These are phyloP conservation scores for Onychostoma macrolepis DNA, from an alignment of 2,113 vertebrate species.

Conservation along the genomic window DNA sequence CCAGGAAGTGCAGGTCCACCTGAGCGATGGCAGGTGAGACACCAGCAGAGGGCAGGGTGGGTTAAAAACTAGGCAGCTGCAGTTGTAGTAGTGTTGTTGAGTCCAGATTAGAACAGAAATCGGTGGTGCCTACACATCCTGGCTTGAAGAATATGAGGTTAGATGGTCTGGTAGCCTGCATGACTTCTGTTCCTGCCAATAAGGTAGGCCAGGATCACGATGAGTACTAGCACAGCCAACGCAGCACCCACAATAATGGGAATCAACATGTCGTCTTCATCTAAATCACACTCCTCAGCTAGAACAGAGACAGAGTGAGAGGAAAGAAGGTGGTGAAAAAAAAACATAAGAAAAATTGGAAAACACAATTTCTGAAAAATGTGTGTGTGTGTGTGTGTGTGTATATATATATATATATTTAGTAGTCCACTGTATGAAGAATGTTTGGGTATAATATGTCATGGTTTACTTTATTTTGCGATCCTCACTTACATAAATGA, in stretches of 20 bases:
- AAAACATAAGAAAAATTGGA: no score
- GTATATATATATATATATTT: no score
- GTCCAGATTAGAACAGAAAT: constrained; percentile 49
- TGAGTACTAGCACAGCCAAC: constrained; percentile 90
- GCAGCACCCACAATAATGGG: constrained; percentile 95
- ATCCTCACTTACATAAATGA: no score
- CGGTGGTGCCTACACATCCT: constrained; percentile 67
- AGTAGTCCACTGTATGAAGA: no score
- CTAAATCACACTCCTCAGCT: constrained; percentile 91
- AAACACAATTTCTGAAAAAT: no score
- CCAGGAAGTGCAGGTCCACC: constrained; percentile 47
- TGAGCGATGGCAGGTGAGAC: constrained; percentile 31
- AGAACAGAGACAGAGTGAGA: neutral
- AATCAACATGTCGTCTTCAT: constrained; percentile 93
- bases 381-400: no score
- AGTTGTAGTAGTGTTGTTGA: constrained; percentile 44
- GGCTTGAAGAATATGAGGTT: constrained; percentile 66
- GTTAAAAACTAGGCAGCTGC: constrained; percentile 4
- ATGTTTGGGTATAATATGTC: no score
- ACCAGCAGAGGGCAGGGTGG: constrained; percentile 22
- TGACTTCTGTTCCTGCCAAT: constrained; percentile 96
- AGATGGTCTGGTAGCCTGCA: constrained; percentile 98
- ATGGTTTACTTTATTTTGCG: no score
- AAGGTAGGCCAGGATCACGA: constrained; percentile 94
- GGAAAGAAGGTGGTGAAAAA: no score